Evolutionary conservation across 2,888 invertebrate genomes (phyloP).

Genomic region (Pheosia gnoma): DNA sequence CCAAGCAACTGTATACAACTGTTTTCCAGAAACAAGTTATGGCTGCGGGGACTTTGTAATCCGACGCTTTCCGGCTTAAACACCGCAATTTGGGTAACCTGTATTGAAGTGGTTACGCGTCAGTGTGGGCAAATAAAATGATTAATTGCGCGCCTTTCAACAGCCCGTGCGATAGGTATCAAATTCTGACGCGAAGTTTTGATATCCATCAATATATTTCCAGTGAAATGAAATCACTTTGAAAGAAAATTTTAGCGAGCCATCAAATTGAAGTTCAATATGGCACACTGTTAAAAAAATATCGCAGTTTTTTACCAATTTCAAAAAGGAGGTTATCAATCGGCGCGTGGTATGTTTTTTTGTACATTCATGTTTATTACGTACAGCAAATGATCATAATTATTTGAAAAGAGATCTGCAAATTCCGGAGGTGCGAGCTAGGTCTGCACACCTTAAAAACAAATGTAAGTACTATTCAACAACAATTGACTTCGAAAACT

Average conservation of each 20-base stretch:
- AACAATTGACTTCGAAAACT: too few species aligned
- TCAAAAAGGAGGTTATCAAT: too few species aligned
- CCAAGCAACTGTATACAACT: neutral
- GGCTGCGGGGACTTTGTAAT: neutral
- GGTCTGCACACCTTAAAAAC: too few species aligned
- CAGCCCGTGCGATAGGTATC: neutral
- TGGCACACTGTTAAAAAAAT: neutral
- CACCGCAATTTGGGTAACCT: neutral
- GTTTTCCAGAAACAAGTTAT: neutral
- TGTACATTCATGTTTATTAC: too few species aligned
- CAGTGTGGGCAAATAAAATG: slow-evolving; percentile 12
- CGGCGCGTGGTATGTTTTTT: too few species aligned
- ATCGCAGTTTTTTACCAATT: too few species aligned
- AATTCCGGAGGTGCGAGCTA: too few species aligned
- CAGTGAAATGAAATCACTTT: neutral
- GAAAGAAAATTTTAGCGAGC: neutral
- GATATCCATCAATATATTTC: neutral
- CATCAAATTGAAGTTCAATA: too few species aligned
- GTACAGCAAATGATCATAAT: too few species aligned
- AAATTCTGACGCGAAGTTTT: neutral
- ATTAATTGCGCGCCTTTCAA: slow-evolving; percentile 10
- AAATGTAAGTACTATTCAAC: too few species aligned
- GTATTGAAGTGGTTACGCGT: slow-evolving; percentile 4
- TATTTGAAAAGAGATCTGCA: too few species aligned
- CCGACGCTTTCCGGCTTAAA: neutral